Percentiles rank a stretch among this genome's conserved stretches.
Evolutionary conservation across 1,140 invertebrate species (phyloP).

Genomic region (Sesamia nonagrioides): DNA sequence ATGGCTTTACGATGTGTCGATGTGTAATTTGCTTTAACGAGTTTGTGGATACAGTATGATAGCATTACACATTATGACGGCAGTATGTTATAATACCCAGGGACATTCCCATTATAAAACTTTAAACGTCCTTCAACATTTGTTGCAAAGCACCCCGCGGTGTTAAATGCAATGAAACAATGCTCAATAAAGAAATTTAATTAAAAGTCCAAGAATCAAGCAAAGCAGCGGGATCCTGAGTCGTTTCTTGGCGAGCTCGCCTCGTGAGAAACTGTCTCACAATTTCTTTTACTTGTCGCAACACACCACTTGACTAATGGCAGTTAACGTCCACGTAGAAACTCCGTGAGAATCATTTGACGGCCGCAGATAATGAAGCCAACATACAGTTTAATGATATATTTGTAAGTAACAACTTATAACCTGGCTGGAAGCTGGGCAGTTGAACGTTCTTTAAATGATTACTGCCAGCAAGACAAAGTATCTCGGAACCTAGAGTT

Average conservation of each 20-base stretch:
- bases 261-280: constrained; percentile 68
- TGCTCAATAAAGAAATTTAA: constrained; percentile 58
- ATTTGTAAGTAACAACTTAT: constrained; percentile 55
- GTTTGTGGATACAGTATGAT: constrained; percentile 52
- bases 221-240: constrained; percentile 67
- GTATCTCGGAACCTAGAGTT: constrained; percentile 4
- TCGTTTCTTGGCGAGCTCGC: constrained; percentile 52
- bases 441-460: constrained; percentile 4
- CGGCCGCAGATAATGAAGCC: constrained; percentile 51
- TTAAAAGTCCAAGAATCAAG: constrained; percentile 68
- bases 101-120: constrained; percentile 22
- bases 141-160: constrained; percentile 2
- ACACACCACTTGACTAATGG: constrained; percentile 63
- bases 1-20: constrained; percentile 78
- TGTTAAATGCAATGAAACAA: constrained; percentile 34
- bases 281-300: constrained; percentile 66
- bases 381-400: constrained; percentile 58
- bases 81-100: constrained; percentile 42
- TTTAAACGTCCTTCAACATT: constrained; percentile 20
- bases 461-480: constrained; percentile 1
- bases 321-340: constrained; percentile 53
- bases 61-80: constrained; percentile 47
- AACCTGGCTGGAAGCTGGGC: constrained; percentile 9
- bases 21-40: constrained; percentile 73
- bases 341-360: constrained; percentile 63